Evolutionary conservation across 1,140 invertebrate genomes (phyloP).

Genomic region (Aphaenogaster ashmeadi): DNA sequence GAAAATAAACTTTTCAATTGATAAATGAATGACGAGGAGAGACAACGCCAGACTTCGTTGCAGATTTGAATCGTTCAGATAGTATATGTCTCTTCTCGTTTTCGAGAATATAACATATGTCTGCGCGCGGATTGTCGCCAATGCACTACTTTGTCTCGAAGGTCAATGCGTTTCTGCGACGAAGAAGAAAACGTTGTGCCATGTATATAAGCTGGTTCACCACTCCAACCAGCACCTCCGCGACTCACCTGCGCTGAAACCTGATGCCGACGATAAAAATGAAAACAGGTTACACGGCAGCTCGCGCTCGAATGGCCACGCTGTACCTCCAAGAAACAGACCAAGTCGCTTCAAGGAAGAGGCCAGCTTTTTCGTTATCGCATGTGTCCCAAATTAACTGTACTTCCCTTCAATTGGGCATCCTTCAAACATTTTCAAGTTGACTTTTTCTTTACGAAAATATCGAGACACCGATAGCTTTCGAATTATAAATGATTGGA

Average conservation of each 20-base stretch:
- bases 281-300: conserved; percentile 85
- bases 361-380: conserved; percentile 56
- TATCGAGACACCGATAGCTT: background rate
- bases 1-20: background rate
- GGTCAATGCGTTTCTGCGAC: conserved; percentile 78
- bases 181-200: conserved; percentile 69
- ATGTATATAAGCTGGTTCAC: conserved; percentile 73
- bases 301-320: conserved; percentile 66
- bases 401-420: background rate
- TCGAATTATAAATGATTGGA: background rate
- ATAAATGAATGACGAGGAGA: background rate
- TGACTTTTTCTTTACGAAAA: background rate
- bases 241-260: conserved; percentile 85
- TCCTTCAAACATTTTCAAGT: background rate
- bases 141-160: conserved; percentile 65
- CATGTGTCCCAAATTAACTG: background rate
- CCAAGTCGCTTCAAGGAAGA: conserved; percentile 67
- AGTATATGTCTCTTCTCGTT: background rate
- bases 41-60: background rate
- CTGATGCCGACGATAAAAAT: conserved; percentile 86
- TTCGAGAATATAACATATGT: background rate
- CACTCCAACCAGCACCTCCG: conserved; percentile 76
- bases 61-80: background rate
- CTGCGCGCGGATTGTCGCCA: conserved; percentile 48
- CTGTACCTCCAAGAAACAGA: conserved; percentile 66